A percentile compares a stretch with the other conserved stretches of the same genome.
phyloP scores from a whole-genome alignment of 2,113 vertebrate species.

The Percopsis transmontana region DNA sequence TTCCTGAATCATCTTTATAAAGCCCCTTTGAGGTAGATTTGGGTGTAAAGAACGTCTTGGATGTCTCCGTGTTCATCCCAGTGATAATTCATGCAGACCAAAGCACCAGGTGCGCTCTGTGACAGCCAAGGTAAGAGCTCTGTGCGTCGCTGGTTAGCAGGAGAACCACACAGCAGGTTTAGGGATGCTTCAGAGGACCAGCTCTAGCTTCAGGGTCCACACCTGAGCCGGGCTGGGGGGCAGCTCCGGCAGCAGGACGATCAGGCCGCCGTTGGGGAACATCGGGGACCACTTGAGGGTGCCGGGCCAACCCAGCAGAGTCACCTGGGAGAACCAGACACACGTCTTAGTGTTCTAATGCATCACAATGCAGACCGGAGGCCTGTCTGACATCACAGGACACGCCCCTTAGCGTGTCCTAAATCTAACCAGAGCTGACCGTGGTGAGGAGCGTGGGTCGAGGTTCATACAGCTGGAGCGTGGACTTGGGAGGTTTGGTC shows the following conservation, averaged over 20 bases:
- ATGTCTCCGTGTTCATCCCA: too few relatives aligned
- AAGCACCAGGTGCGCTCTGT: too few relatives aligned
- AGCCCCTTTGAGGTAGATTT: too few relatives aligned
- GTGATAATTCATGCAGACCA: too few relatives aligned
- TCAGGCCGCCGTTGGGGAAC: conserved; percentile 63
- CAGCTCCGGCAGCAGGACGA: conserved; percentile 77
- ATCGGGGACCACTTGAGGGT: conserved; percentile 79
- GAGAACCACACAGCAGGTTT: too few relatives aligned
- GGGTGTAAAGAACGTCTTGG: too few relatives aligned
- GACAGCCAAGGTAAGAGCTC: too few relatives aligned
- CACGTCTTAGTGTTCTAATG: not conserved
- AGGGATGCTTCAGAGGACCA: too few relatives aligned
- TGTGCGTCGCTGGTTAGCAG: too few relatives aligned
- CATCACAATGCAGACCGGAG: not conserved
- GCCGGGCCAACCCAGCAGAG: conserved; percentile 75
- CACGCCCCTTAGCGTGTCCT: not conserved
- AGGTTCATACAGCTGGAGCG: conserved; percentile 51
- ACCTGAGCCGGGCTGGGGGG: conserved; percentile 59
- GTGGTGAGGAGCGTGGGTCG: conserved; percentile 48
- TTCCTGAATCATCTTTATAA: too few relatives aligned
- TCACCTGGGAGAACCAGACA: conserved; percentile 73
- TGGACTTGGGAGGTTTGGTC: conserved; percentile 19
- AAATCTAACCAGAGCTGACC: conserved; percentile 34
- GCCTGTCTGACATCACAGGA: not conserved
- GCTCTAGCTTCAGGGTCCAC: conserved; percentile 83